Percentiles rank a stretch among this genome's conserved stretches.
phyloP scores from a whole-genome alignment of 2,113 vertebrate genomes.

The Halichoerus grypus region DNA sequence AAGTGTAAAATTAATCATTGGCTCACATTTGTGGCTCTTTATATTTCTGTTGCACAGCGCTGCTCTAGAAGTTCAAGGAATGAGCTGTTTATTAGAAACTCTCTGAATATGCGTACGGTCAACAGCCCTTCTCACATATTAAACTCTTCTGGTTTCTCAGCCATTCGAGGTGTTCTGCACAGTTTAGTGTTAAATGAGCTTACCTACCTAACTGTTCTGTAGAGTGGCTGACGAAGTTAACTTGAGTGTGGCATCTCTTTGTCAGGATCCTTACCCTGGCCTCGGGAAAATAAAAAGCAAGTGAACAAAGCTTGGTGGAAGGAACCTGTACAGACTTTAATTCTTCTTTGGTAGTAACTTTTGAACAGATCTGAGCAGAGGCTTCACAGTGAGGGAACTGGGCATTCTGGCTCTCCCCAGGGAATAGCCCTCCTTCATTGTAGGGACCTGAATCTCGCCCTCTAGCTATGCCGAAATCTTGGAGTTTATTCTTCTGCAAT shows the following conservation, averaged over 20 bases:
- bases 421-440: not conserved
- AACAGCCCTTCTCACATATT: constrained; percentile 37
- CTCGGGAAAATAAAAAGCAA: constrained; percentile 33
- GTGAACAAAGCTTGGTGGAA: constrained; percentile 32
- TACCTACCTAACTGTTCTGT: not conserved
- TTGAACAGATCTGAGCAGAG: not conserved
- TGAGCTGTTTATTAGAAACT: constrained; percentile 28
- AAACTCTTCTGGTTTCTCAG: not conserved
- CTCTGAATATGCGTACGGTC: not conserved
- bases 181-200: constrained; percentile 48
- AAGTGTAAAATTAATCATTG: constrained; percentile 23
- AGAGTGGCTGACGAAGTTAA: not conserved
- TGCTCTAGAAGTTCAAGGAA: constrained; percentile 47
- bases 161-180: not conserved
- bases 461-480: constrained; percentile 12
- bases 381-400: not conserved
- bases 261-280: constrained; percentile 19
- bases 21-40: constrained; percentile 34
- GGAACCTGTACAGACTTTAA: constrained; percentile 40
- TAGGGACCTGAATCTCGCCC: not conserved
- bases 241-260: constrained; percentile 46
- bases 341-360: not conserved
- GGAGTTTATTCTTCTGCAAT: not conserved
- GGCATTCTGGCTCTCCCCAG: not conserved
- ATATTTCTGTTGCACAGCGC: constrained; percentile 49